Percentiles rank a stretch among this genome's conserved stretches.
phyloP scores from a whole-genome alignment of 2,888 invertebrate genomes.

The Drosophila mettleri region DNA sequence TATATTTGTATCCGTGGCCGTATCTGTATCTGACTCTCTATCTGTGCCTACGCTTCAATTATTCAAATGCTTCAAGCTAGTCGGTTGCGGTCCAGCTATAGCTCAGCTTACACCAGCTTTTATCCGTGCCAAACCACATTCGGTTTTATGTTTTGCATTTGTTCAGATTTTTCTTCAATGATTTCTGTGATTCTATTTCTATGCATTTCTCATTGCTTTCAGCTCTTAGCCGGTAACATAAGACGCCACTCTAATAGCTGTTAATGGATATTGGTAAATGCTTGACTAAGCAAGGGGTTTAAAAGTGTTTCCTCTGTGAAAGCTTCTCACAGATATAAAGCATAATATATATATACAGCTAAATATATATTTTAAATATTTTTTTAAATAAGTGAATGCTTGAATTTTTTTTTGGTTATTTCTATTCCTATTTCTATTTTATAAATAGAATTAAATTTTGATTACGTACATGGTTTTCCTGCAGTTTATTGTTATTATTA shows the following conservation, averaged over 20 bases:
- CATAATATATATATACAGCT: too few relatives aligned
- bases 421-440: not conserved
- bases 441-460: not conserved
- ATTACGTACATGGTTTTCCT: not conserved
- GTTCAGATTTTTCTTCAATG: slow-evolving; percentile 27
- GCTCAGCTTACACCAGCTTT: slow-evolving; percentile 9
- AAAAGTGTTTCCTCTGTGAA: not conserved
- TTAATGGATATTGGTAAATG: slow-evolving; percentile 56
- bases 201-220: slow-evolving; percentile 32
- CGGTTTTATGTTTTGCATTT: slow-evolving; percentile 36
- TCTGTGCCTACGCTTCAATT: slow-evolving; percentile 70
- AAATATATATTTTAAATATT: too few relatives aligned
- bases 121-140: slow-evolving; percentile 22
- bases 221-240: slow-evolving; percentile 54
- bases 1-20: slow-evolving; percentile 4
- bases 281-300: slow-evolving; percentile 22
- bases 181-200: slow-evolving; percentile 34
- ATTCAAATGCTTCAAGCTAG: slow-evolving; percentile 54
- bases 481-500: not conserved
- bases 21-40: slow-evolving; percentile 6
- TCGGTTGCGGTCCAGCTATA: slow-evolving; percentile 18
- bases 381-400: too few relatives aligned
- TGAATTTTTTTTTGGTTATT: too few relatives aligned
- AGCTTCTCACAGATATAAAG: not conserved
- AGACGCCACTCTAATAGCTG: slow-evolving; percentile 62